Evolutionary conservation across 2,797 vertebrate genomes (phyloP).

Genomic region (Gymnocypris eckloni): DNA sequence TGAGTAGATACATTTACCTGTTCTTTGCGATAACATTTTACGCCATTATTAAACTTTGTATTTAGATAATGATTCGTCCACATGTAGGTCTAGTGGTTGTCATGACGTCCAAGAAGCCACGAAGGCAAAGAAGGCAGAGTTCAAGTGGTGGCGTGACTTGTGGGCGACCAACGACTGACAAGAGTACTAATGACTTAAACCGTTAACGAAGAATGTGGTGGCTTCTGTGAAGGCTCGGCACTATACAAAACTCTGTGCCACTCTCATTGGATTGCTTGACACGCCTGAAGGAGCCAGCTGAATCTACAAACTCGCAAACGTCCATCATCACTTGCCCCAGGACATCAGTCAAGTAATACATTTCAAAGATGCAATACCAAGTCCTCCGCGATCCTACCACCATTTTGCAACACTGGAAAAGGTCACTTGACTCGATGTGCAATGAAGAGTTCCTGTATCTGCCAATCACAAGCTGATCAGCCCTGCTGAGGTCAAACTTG

Average conservation of each 20-base stretch:
- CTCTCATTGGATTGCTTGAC: no score
- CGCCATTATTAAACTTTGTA: no score
- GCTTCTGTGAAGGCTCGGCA: not conserved
- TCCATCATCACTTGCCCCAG: not conserved
- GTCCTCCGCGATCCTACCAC: not conserved
- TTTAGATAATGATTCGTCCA: not conserved
- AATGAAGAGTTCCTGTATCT: not conserved
- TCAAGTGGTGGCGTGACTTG: not conserved
- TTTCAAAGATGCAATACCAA: not conserved
- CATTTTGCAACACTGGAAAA: not conserved
- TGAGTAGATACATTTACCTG: not conserved
- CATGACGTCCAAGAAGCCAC: not conserved
- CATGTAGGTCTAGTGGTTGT: not conserved
- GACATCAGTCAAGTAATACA: not conserved
- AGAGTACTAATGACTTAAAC: not conserved
- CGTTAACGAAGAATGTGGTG: not conserved
- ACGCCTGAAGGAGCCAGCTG: not conserved
- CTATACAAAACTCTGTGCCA: not conserved
- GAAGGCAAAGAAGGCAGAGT: not conserved
- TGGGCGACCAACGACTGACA: not conserved
- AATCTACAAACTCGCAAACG: not conserved
- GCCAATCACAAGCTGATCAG: not conserved
- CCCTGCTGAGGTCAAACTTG: not conserved
- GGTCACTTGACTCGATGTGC: not conserved
- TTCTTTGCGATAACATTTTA: not conserved